Conservation (phyloP, 2,113 vertebrate species). For the Pyxicephalus adspersus region DNA sequence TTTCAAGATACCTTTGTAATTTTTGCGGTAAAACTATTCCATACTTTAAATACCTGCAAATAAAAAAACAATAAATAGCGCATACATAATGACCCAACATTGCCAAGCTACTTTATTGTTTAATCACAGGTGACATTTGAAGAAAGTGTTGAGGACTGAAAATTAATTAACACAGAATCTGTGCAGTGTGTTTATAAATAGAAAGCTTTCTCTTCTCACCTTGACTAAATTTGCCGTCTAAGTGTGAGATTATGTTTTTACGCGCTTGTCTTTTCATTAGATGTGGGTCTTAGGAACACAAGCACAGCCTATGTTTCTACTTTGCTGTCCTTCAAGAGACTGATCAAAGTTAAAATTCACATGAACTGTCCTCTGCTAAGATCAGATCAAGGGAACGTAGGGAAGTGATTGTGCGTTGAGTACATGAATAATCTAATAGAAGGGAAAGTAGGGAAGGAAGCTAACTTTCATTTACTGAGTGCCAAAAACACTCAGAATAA, state of each 20-base stretch:
- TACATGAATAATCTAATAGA: background rate
- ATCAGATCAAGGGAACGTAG: slow-evolving; percentile 17
- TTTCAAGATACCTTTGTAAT: too few species aligned
- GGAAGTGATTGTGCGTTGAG: background rate
- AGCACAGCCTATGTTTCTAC: background rate
- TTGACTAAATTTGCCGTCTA: slow-evolving; percentile 10
- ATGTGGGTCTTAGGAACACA: background rate
- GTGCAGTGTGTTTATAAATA: slow-evolving; percentile 11
- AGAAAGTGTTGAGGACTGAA: slow-evolving; percentile 29
- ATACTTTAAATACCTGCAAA: too few species aligned
- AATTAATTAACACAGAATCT: slow-evolving; percentile 26
- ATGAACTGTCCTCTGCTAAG: background rate
- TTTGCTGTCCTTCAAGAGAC: background rate
- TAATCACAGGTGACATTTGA: slow-evolving; percentile 39
- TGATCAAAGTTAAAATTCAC: slow-evolving; percentile 38
- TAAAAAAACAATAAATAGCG: background rate
- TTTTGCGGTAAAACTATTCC: too few species aligned
- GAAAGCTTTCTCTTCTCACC: slow-evolving; percentile 18
- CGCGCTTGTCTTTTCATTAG: background rate
- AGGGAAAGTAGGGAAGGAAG: background rate
- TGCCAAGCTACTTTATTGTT: background rate
- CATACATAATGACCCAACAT: background rate
- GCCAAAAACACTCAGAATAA: too few species aligned
- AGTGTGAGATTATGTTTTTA: slow-evolving; percentile 23
- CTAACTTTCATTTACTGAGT: background rate